Evolutionary conservation across 2,797 vertebrate species (phyloP).

Genomic region (Luscinia luscinia): DNA sequence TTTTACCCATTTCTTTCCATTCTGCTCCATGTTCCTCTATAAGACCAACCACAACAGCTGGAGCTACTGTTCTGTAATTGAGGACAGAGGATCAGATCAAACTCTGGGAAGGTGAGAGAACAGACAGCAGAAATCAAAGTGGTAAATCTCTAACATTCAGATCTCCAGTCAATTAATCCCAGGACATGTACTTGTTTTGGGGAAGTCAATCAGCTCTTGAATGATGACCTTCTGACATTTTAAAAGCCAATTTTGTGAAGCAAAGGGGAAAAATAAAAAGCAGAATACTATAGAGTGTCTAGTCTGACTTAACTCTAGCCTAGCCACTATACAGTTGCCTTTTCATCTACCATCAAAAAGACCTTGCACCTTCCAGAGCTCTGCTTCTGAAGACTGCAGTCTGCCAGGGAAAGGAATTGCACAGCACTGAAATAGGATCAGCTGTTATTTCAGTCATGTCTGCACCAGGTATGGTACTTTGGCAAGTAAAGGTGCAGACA

Average conservation of each 20-base stretch:
- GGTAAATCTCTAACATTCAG: neutral
- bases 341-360: neutral
- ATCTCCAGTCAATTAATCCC: conserved; percentile 28
- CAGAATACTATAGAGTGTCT: neutral
- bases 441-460: neutral
- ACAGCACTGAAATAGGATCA: neutral
- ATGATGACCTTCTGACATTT: neutral
- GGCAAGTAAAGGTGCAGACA: neutral
- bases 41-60: neutral
- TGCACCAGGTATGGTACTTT: neutral
- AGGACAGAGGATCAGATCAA: conserved; percentile 10
- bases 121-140: neutral
- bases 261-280: neutral
- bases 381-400: neutral
- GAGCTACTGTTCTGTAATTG: conserved; percentile 13
- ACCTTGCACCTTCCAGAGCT: neutral
- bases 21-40: neutral
- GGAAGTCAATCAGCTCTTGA: neutral
- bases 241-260: neutral
- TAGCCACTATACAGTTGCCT: neutral
- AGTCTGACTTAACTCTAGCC: neutral
- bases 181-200: neutral
- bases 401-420: neutral
- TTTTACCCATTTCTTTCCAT: conserved; percentile 32
- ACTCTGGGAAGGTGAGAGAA: neutral